These are phyloP conservation scores for Wasmannia auropunctata DNA, from an alignment of 1,140 invertebrate species.

Conservation along the genomic window DNA sequence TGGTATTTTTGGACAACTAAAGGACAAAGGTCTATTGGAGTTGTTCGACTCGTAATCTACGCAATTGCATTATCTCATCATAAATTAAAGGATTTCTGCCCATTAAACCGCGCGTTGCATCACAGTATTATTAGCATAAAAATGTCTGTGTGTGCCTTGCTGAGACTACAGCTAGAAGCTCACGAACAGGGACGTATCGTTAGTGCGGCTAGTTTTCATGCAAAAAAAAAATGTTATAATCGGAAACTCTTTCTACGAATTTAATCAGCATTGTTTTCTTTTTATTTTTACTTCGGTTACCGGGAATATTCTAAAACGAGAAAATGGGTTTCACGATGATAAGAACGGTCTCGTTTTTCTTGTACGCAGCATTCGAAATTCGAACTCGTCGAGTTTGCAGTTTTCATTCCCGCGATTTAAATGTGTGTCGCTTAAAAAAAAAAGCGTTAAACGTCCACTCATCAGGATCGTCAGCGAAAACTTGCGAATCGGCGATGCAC, in stretches of 20 bases:
- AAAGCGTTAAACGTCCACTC: background rate
- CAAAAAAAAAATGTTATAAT: background rate
- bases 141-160: background rate
- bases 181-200: background rate
- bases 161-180: background rate
- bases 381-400: background rate
- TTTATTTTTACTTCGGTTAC: background rate
- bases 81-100: background rate
- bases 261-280: background rate
- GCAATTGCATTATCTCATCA: background rate
- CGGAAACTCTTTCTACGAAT: background rate
- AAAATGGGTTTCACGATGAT: background rate
- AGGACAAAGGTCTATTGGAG: background rate
- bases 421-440: background rate
- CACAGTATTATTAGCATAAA: background rate
- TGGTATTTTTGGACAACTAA: background rate
- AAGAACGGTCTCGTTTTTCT: background rate
- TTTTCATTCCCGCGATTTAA: background rate
- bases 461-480: background rate
- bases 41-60: background rate
- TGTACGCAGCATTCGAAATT: background rate
- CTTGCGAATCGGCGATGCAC: slow-evolving; percentile 8
- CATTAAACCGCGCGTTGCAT: background rate
- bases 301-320: background rate
- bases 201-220: background rate